phyloP scores from a whole-genome alignment of 2,797 vertebrate genomes.

The Pogoniulus pusillus region DNA sequence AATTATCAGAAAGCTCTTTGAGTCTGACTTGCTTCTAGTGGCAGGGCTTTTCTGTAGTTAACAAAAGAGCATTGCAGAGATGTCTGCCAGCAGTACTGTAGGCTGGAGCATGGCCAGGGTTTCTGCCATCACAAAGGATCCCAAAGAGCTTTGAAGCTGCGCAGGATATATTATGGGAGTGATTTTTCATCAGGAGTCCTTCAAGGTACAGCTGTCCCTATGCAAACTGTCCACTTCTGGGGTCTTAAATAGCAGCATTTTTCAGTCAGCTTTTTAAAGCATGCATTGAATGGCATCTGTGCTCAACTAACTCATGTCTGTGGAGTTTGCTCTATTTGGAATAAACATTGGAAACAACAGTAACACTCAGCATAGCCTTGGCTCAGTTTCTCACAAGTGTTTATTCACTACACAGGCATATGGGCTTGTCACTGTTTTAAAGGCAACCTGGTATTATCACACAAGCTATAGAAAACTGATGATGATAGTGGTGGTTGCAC shows the following conservation, averaged over 20 bases:
- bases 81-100: not conserved
- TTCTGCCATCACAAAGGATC: not conserved
- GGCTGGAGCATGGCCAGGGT: not conserved
- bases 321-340: not conserved
- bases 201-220: not conserved
- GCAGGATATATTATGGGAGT: not conserved
- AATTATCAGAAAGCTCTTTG: constrained; percentile 34
- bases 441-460: not conserved
- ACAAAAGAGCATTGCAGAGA: not conserved
- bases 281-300: not conserved
- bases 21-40: constrained; percentile 19
- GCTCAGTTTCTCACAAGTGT: not conserved
- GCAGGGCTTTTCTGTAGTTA: constrained; percentile 19
- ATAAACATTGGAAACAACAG: not conserved
- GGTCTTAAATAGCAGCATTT: not conserved
- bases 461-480: not conserved
- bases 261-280: not conserved
- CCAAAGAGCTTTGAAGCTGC: not conserved
- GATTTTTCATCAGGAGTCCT: not conserved
- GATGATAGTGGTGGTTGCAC: too few species aligned
- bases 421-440: not conserved
- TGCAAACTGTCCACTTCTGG: not conserved
- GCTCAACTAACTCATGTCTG: not conserved
- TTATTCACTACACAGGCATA: not conserved
- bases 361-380: not conserved